Percentiles rank a stretch among this genome's conserved stretches.
These are phyloP conservation scores for Sylvilagus floridanus DNA, from an alignment of 2,797 vertebrate species.

Conservation along the genomic window DNA sequence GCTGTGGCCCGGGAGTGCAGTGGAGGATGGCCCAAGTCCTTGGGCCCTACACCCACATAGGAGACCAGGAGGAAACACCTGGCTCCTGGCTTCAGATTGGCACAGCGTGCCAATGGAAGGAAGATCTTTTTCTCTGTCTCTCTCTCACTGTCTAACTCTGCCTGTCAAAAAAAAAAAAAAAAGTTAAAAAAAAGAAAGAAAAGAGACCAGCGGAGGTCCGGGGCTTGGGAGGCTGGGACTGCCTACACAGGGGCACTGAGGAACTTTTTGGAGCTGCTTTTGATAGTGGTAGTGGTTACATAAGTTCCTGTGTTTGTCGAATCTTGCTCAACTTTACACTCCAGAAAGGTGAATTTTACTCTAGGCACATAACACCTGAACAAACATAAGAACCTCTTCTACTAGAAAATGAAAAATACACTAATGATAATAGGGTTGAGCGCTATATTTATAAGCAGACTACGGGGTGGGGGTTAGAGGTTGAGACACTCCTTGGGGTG, in stretches of 20 bases:
- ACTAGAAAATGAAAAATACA: constrained; percentile 34
- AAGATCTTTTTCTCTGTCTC: too few relatives aligned
- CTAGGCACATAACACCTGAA: not conserved
- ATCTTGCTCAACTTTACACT: not conserved
- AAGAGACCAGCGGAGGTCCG: not conserved
- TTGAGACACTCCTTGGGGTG: too few relatives aligned
- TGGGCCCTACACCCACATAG: too few relatives aligned
- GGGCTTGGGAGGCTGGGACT: not conserved
- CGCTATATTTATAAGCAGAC: not conserved
- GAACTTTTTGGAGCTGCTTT: not conserved
- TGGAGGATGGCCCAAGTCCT: too few relatives aligned
- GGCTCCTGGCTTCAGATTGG: too few relatives aligned
- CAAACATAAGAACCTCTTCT: constrained; percentile 3
- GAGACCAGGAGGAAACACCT: too few relatives aligned
- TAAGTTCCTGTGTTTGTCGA: constrained; percentile 33
- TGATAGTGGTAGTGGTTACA: not conserved
- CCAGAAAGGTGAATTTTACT: not conserved
- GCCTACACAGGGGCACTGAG: not conserved
- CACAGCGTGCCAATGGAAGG: too few relatives aligned
- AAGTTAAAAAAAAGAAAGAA: not conserved
- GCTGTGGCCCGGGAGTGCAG: too few relatives aligned
- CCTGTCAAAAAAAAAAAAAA: too few relatives aligned
- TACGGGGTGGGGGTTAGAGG: too few relatives aligned
- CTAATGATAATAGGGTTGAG: not conserved
- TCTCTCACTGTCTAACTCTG: too few relatives aligned